These are phyloP conservation scores for Ischnus inquisitorius DNA, from an alignment of 2,888 invertebrate genomes.

Conservation along the genomic window DNA sequence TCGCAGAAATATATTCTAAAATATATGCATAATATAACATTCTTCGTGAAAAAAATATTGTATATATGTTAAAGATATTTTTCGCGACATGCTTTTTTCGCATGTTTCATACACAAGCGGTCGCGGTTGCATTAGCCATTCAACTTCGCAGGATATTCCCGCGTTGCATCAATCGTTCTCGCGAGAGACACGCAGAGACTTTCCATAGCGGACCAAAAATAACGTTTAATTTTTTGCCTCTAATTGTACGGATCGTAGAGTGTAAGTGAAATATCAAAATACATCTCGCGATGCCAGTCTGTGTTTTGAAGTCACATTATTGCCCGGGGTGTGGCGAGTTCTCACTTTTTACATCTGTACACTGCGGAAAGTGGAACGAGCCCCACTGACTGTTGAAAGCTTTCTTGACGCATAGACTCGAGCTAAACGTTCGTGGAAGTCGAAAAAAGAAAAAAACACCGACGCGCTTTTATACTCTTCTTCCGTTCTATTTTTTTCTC, in stretches of 20 bases:
- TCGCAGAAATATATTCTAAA: no score
- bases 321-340: background rate
- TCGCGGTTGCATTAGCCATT: no score
- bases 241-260: background rate
- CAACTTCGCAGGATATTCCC: no score
- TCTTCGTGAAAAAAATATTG: no score
- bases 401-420: slow-evolving; percentile 19
- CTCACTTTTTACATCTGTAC: slow-evolving; percentile 20
- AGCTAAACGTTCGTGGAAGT: slow-evolving; percentile 19
- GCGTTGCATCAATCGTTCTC: no score
- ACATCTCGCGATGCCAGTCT: slow-evolving; percentile 15
- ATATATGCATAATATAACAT: no score
- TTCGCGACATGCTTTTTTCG: no score
- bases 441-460: slow-evolving; percentile 8
- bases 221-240: no score
- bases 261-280: slow-evolving; percentile 27
- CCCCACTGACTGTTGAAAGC: slow-evolving; percentile 23
- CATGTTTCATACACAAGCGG: no score
- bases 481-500: background rate
- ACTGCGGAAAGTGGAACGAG: background rate
- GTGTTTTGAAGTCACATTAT: slow-evolving; percentile 20
- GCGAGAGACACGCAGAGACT: no score
- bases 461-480: background rate
- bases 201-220: no score
- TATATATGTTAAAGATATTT: no score